A percentile compares a stretch with the other conserved stretches of the same genome.
phyloP scores from a whole-genome alignment of 1,140 invertebrate genomes.

The Helicorthomorpha holstii region DNA sequence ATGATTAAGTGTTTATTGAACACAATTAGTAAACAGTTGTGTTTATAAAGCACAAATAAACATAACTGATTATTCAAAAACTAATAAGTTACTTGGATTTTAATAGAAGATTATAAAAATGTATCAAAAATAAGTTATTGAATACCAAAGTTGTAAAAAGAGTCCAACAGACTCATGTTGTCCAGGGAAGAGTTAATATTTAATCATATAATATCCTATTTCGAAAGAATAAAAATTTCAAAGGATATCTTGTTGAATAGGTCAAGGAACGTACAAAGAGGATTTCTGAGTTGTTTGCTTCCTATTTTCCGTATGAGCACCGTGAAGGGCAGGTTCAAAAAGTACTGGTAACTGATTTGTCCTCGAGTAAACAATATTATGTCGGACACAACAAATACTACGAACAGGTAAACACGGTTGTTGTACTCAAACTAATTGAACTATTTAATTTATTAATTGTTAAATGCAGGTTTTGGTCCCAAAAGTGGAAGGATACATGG shows the following conservation, averaged over 20 bases:
- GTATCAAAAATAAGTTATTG: not conserved
- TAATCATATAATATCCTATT: too few species aligned
- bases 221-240: not conserved
- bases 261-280: slow-evolving; percentile 79
- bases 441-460: not conserved
- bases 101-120: slow-evolving; percentile 4
- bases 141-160: too few species aligned
- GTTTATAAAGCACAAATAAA: too few species aligned
- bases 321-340: slow-evolving; percentile 56
- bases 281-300: slow-evolving; percentile 78
- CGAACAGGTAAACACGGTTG: slow-evolving; percentile 49
- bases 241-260: slow-evolving; percentile 18
- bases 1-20: too few species aligned
- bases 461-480: slow-evolving; percentile 48
- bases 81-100: too few species aligned
- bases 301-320: slow-evolving; percentile 67
- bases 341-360: slow-evolving; percentile 82
- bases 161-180: too few species aligned
- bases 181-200: too few species aligned
- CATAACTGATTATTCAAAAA: too few species aligned
- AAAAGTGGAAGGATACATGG: slow-evolving; percentile 55
- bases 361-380: slow-evolving; percentile 74
- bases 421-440: slow-evolving; percentile 4
- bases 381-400: slow-evolving; percentile 94
- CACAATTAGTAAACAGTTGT: too few species aligned